These are phyloP conservation scores for Rhynchonycteris naso DNA, from an alignment of 2,797 vertebrate species.

Conservation along the genomic window DNA sequence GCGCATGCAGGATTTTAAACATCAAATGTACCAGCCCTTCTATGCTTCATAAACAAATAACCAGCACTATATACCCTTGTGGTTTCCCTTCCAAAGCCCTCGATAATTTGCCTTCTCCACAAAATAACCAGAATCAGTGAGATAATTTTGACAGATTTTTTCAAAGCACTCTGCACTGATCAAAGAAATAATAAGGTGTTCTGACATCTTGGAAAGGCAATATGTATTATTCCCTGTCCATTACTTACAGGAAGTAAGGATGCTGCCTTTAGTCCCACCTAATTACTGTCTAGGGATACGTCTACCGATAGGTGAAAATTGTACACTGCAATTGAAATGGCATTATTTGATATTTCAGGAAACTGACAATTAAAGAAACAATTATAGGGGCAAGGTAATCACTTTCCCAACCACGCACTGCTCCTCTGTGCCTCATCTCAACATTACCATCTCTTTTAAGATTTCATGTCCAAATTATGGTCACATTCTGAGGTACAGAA, in stretches of 20 bases:
- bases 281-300: slow-evolving; percentile 1
- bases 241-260: not conserved
- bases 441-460: not conserved
- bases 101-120: not conserved
- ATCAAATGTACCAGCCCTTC: not conserved
- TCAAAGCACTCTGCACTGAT: not conserved
- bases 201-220: slow-evolving; percentile 12
- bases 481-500: not conserved
- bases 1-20: not conserved
- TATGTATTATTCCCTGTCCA: not conserved
- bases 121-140: not conserved
- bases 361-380: not conserved
- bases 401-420: not conserved
- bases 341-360: slow-evolving; percentile 3
- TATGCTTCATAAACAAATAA: not conserved
- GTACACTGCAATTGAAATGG: not conserved
- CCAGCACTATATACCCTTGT: not conserved
- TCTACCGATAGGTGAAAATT: slow-evolving; percentile 12
- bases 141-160: slow-evolving; percentile 39
- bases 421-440: not conserved
- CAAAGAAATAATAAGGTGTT: slow-evolving; percentile 14
- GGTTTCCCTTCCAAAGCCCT: not conserved
- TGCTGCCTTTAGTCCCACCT: not conserved
- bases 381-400: not conserved
- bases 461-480: not conserved